A percentile compares a stretch with the other conserved stretches of the same genome.
These are phyloP conservation scores for Spodoptera frugiperda DNA, from an alignment of 1,140 invertebrate species.

Conservation along the genomic window DNA sequence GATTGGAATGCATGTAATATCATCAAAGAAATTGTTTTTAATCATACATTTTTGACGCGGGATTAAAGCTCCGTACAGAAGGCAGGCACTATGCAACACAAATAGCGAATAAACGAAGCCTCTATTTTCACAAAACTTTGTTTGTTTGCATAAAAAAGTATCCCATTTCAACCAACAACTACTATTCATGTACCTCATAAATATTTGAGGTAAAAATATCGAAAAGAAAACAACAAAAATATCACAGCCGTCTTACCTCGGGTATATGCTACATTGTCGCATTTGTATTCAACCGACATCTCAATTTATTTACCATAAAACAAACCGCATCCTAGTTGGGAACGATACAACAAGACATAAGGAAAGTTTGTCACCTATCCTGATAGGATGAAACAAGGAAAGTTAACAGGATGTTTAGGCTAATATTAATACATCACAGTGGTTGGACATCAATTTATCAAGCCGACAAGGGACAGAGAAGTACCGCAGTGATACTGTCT, in stretches of 20 bases:
- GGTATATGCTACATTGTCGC: neutral
- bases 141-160: no score
- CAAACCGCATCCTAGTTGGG: neutral
- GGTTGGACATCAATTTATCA: slow-evolving; percentile 69
- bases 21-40: no score
- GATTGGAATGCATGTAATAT: no score
- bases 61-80: no score
- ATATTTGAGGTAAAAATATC: neutral
- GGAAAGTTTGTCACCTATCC: slow-evolving; percentile 31
- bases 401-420: slow-evolving; percentile 65
- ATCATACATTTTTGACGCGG: no score
- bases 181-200: neutral
- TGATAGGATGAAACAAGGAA: slow-evolving; percentile 46
- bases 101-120: no score
- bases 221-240: slow-evolving; percentile 5
- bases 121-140: no score
- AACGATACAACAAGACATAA: neutral
- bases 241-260: neutral
- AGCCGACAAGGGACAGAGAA: slow-evolving; percentile 58
- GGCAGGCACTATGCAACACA: no score
- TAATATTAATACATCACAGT: slow-evolving; percentile 69
- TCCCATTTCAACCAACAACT: no score
- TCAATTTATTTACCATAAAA: slow-evolving; percentile 19
- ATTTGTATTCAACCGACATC: slow-evolving; percentile 10
- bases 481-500: slow-evolving; percentile 52